phyloP scores from a whole-genome alignment of 2,888 invertebrate species.

The Galerucella nymphaeae region DNA sequence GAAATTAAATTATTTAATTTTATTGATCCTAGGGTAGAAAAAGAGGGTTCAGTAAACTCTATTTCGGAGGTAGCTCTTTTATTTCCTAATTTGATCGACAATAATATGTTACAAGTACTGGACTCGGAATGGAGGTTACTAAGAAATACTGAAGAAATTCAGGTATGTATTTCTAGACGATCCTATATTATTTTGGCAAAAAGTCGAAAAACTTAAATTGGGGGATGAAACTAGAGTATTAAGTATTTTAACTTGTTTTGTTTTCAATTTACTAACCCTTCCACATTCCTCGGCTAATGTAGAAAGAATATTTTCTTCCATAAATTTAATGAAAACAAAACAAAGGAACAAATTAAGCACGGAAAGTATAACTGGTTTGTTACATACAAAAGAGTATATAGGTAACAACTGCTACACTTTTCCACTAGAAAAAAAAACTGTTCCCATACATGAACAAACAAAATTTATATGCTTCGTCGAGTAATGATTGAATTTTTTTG shows the following conservation, averaged over 20 bases:
- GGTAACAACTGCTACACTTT: no score
- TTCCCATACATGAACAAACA: no score
- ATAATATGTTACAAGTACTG: conserved; percentile 9
- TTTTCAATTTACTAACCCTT: conserved; percentile 7
- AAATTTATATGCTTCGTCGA: no score
- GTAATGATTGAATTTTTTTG: no score
- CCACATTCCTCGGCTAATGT: conserved; percentile 25
- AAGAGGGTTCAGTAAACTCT: conserved; percentile 13
- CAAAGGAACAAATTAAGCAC: no score
- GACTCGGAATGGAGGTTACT: conserved; percentile 15
- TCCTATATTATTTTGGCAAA: conserved; percentile 10
- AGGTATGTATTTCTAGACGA: conserved; percentile 4
- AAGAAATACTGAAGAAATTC: conserved; percentile 11
- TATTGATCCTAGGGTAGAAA: conserved; percentile 8
- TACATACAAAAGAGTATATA: no score
- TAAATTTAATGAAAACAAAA: background rate
- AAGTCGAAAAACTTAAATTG: conserved; percentile 1
- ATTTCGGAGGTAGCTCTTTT: conserved; percentile 5
- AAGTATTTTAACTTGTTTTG: conserved; percentile 3
- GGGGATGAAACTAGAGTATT: background rate
- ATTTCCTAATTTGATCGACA: conserved; percentile 1
- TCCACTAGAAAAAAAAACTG: no score
- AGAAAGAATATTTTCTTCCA: background rate
- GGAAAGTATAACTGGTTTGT: no score
- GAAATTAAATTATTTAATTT: conserved; percentile 11